These are phyloP conservation scores for Pollimyrus isidori DNA, from an alignment of 2,113 vertebrate genomes.

Conservation along the genomic window DNA sequence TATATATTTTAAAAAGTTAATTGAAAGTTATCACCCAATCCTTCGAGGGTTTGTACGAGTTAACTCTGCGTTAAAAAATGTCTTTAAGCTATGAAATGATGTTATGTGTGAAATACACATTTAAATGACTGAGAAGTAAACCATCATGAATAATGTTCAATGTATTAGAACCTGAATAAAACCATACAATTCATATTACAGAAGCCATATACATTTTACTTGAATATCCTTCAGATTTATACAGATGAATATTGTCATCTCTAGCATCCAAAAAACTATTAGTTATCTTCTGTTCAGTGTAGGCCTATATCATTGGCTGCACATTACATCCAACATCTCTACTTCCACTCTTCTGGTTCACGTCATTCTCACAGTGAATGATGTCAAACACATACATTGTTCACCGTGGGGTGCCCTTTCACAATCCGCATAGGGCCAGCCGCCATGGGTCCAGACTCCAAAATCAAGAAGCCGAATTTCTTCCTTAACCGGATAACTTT, in stretches of 20 bases:
- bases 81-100: background rate
- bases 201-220: background rate
- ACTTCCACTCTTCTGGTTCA: background rate
- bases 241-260: background rate
- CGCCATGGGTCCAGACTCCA: background rate
- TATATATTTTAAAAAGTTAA: background rate
- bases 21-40: background rate
- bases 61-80: background rate
- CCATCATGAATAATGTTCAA: background rate
- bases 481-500: background rate
- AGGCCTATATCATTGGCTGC: background rate
- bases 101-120: background rate
- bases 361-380: background rate
- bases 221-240: background rate
- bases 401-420: background rate
- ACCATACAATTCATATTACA: background rate
- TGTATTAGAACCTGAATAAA: background rate
- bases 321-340: background rate
- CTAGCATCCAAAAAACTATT: background rate
- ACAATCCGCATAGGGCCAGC: background rate
- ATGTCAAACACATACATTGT: background rate
- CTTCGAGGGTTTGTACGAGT: background rate
- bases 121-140: background rate
- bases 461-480: background rate
- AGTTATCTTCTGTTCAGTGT: background rate